These are phyloP conservation scores for Pagrus major DNA, from an alignment of 2,113 vertebrate species.

Conservation along the genomic window DNA sequence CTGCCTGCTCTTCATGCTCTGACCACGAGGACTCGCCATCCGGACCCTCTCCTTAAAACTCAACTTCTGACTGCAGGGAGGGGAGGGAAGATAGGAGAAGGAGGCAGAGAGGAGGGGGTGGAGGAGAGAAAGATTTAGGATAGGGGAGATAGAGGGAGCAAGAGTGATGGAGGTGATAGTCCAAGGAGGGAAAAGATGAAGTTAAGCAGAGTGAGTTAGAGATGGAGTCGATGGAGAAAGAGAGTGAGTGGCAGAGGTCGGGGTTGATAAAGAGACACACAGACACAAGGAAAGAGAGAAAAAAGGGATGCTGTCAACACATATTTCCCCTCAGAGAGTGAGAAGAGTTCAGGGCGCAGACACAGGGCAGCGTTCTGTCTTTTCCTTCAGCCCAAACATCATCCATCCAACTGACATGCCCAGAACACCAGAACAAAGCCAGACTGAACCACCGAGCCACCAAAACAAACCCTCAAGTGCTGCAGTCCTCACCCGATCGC, in stretches of 20 bases:
- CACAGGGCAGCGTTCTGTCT: constrained; percentile 56
- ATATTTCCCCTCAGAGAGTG: constrained; percentile 45
- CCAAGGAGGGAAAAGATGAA: not conserved
- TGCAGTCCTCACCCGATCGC: not conserved
- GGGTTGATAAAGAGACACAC: constrained; percentile 49
- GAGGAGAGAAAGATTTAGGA: not conserved
- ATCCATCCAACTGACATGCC: constrained; percentile 69
- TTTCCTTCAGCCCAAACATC: constrained; percentile 54
- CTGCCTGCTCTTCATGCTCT: constrained; percentile 95
- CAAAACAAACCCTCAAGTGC: constrained; percentile 31
- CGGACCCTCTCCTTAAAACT: constrained; percentile 98
- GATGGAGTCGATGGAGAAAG: constrained; percentile 27
- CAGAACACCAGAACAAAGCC: constrained; percentile 51
- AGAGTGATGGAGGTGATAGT: constrained; percentile 2
- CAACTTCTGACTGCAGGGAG: constrained; percentile 92
- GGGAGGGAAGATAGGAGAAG: no score
- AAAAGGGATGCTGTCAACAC: constrained; percentile 63
- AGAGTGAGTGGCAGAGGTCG: constrained; percentile 28
- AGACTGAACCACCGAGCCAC: constrained; percentile 34
- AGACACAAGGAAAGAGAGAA: constrained; percentile 21
- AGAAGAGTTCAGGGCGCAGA: constrained; percentile 61
- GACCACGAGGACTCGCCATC: constrained; percentile 97
- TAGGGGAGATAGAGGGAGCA: not conserved
- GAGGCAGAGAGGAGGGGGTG: not conserved
- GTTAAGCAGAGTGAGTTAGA: constrained; percentile 3